Conservation (phyloP, 2,797 vertebrate genomes). For the Brachymystax lenok region DNA sequence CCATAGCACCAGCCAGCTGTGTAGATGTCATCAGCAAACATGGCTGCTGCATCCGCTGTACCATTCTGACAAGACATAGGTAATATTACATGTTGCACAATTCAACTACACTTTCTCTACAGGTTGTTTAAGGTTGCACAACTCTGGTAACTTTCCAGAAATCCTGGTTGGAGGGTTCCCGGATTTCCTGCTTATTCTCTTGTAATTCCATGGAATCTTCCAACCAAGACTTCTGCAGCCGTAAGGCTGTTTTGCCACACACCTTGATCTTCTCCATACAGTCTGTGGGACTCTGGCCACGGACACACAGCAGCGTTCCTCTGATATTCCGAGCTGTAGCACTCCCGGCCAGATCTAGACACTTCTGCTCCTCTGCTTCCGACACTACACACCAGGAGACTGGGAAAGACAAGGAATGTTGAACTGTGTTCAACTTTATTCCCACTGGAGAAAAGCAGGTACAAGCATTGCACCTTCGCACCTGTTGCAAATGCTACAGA, state of each 20-base stretch:
- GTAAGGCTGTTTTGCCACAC: neutral
- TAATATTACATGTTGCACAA: neutral
- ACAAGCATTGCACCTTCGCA: neutral
- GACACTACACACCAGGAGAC: constrained; percentile 80
- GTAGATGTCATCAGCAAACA: constrained; percentile 80
- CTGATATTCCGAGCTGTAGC: constrained; percentile 68
- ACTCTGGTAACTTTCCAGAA: neutral
- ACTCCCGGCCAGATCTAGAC: constrained; percentile 76
- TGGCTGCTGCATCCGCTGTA: constrained; percentile 77
- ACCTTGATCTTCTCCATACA: constrained; percentile 82
- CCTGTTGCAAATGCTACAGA: neutral
- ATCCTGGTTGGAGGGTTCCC: neutral
- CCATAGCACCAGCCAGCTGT: constrained; percentile 78
- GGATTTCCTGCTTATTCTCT: neutral
- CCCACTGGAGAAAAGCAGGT: neutral
- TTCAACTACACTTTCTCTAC: neutral
- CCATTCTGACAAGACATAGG: constrained; percentile 68
- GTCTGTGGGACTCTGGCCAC: constrained; percentile 68
- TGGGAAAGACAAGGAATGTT: constrained; percentile 31
- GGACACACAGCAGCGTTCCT: constrained; percentile 72
- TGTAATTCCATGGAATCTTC: neutral
- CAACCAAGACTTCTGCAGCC: neutral
- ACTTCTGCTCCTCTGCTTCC: constrained; percentile 77
- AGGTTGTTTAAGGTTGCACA: neutral
- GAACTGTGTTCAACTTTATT: neutral